Conservation (phyloP, 2,888 invertebrate genomes). For the Bellardia bayeri region DNA sequence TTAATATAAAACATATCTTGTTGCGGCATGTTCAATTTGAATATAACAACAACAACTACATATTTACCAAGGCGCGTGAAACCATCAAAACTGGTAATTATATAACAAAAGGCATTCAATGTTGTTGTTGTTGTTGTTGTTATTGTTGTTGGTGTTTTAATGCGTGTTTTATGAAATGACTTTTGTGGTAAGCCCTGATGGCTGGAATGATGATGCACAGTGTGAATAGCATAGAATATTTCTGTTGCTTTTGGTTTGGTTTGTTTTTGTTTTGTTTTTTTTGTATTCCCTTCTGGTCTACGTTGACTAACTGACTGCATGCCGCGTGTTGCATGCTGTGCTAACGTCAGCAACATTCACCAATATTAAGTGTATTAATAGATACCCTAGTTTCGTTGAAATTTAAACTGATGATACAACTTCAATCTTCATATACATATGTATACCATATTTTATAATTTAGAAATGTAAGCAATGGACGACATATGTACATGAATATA, state of each 20-base stretch:
- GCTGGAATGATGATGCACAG: constrained; percentile 26
- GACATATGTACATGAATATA: background rate
- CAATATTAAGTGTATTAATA: constrained; percentile 41
- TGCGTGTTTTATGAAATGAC: constrained; percentile 64
- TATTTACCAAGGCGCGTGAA: constrained; percentile 42
- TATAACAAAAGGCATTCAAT: constrained; percentile 53
- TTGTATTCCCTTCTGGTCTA: constrained; percentile 38
- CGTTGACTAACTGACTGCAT: constrained; percentile 52
- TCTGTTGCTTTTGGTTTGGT: constrained; percentile 26
- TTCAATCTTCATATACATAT: too few relatives aligned
- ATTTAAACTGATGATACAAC: too few relatives aligned
- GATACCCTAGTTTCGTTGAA: background rate
- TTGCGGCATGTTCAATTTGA: constrained; percentile 44
- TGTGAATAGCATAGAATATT: constrained; percentile 32
- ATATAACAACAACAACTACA: constrained; percentile 36
- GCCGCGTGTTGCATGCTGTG: constrained; percentile 60
- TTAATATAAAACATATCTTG: constrained; percentile 22
- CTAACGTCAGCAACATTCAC: constrained; percentile 57
- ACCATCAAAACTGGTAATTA: constrained; percentile 67
- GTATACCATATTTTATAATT: too few relatives aligned
- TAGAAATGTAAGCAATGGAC: too few relatives aligned
- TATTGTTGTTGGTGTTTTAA: constrained; percentile 28
- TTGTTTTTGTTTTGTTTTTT: constrained; percentile 12
- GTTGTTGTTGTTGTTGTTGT: constrained; percentile 38
- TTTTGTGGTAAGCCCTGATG: constrained; percentile 60